Percentiles rank a stretch among this genome's conserved stretches.
These are phyloP conservation scores for Dermochelys coriacea DNA, from an alignment of 2,797 vertebrate genomes.

Conservation along the genomic window DNA sequence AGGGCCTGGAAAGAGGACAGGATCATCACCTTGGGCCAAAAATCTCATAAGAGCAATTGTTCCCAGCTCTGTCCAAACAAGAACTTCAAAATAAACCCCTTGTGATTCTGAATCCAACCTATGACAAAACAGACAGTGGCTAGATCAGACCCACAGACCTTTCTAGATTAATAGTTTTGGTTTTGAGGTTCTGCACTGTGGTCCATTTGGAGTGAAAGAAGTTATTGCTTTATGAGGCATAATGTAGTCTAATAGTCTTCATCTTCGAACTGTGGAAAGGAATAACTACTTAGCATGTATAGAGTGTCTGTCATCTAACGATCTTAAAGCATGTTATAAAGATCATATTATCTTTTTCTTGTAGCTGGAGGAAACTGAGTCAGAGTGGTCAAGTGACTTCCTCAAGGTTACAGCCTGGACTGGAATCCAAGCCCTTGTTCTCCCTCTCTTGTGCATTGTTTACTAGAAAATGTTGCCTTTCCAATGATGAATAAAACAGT, in stretches of 20 bases:
- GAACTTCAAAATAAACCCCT: neutral
- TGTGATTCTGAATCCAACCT: neutral
- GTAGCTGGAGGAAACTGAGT: neutral
- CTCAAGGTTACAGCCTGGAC: neutral
- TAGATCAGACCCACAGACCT: neutral
- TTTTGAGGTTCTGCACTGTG: neutral
- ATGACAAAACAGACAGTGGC: neutral
- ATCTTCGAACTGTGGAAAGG: neutral
- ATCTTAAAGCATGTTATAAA: neutral
- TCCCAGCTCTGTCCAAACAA: neutral
- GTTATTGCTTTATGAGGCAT: neutral
- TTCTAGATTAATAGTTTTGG: neutral
- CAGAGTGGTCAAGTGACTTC: neutral
- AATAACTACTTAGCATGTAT: neutral
- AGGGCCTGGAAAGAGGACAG: neutral
- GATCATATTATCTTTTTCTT: neutral
- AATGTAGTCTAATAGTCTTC: neutral
- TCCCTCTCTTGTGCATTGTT: neutral
- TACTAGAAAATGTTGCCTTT: neutral
- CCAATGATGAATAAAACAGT: neutral
- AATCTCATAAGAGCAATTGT: neutral
- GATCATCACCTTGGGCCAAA: neutral
- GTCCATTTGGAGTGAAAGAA: neutral
- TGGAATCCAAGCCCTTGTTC: neutral
- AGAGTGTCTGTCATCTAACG: neutral